Percentiles rank a stretch among this genome's conserved stretches.
Evolutionary conservation across 2,113 vertebrate species (phyloP).

Genomic region (Martes martes): DNA sequence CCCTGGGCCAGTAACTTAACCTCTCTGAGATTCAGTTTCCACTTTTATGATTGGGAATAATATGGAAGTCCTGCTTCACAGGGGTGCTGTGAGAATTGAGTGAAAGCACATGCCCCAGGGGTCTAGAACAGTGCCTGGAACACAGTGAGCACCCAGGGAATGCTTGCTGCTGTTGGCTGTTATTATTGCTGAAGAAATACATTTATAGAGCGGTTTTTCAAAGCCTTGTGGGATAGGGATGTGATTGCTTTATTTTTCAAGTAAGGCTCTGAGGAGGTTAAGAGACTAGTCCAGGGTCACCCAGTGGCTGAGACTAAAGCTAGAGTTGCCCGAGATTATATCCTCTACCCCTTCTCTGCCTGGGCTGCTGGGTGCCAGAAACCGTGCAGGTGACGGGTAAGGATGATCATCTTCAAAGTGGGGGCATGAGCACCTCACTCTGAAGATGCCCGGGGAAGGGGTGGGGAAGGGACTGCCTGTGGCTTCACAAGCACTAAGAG

Average conservation of each 20-base stretch:
- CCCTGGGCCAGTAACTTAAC: not conserved
- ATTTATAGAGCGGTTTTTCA: not conserved
- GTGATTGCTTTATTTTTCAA: not conserved
- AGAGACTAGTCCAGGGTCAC: not conserved
- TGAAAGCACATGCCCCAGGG: fast-evolving
- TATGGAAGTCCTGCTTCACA: not conserved
- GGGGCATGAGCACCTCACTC: not conserved
- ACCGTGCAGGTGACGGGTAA: fast-evolving
- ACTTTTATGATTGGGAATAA: not conserved
- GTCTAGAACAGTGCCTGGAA: not conserved
- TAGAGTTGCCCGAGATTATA: not conserved
- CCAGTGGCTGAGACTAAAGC: not conserved
- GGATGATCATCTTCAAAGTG: not conserved
- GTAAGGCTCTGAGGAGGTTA: not conserved
- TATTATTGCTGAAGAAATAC: not conserved
- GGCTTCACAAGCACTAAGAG: not conserved
- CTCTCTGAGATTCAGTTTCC: not conserved
- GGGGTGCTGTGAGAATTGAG: not conserved
- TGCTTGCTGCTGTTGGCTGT: not conserved
- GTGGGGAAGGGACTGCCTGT: not conserved
- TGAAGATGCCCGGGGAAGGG: not conserved
- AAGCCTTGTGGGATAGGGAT: not conserved
- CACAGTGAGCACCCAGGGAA: not conserved
- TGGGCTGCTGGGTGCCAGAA: not conserved
- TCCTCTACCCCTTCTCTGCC: not conserved